These are phyloP conservation scores for Pycnonotus jocosus DNA, from an alignment of 2,113 vertebrate genomes.

Conservation along the genomic window DNA sequence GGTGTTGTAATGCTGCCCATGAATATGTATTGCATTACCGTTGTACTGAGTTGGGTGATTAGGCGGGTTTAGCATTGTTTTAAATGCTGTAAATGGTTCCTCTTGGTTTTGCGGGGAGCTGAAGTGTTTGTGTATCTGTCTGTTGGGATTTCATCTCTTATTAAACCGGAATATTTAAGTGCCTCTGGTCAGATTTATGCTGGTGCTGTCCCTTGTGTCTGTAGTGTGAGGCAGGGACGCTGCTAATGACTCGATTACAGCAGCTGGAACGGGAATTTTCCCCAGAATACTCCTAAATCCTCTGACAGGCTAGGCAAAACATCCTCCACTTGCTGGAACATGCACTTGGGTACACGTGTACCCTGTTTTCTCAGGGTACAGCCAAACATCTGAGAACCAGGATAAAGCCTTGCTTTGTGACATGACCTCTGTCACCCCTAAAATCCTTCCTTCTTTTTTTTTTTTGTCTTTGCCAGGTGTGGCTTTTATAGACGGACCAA, in stretches of 20 bases:
- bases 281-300: neutral
- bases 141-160: neutral
- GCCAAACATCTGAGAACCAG: neutral
- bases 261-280: neutral
- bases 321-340: neutral
- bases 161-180: neutral
- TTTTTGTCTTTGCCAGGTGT: conserved; percentile 68
- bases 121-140: neutral
- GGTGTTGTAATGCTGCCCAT: neutral
- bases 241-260: neutral
- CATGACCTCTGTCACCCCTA: neutral
- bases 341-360: accelerated
- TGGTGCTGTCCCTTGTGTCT: neutral
- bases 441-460: neutral
- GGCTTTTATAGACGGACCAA: conserved; percentile 77
- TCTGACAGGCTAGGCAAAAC: neutral
- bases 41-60: neutral
- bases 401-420: neutral
- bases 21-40: neutral
- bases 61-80: neutral
- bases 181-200: neutral
- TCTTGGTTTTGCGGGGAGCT: neutral
- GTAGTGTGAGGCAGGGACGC: neutral
- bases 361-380: neutral
- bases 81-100: neutral